Base-by-base conservation (phyloP, 1,140 invertebrate species). In the Chrysomallon squamiferum region DNA sequence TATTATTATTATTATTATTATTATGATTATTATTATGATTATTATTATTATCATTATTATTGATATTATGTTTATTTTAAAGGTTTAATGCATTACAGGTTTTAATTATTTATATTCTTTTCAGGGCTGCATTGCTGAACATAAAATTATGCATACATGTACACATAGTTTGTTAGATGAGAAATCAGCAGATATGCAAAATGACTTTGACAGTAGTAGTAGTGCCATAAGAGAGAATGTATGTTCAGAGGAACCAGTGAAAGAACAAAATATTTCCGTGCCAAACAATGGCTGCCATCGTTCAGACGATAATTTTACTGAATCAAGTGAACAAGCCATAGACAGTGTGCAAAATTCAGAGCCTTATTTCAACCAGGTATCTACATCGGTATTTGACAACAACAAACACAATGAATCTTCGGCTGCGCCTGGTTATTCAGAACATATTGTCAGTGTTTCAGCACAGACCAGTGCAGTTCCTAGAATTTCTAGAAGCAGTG, bases 51-150 rank as follows among this genome's bases (percentile, higher is more conserved):
- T n/a, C n/a, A n/a, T n/a, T n/a, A n/a, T n/a, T n/a, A n/a, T n/a
- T n/a, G n/a, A n/a, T n/a, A n/a, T n/a, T n/a, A n/a, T n/a, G n/a
- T n/a, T n/a, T n/a, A n/a, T n/a, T n/a, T n/a, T n/a, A n/a, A n/a
- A n/a, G n/a, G n/a, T n/a, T n/a, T n/a, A n/a, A n/a, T n/a, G n/a
- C n/a, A n/a, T n/a, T n/a, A n/a, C n/a, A n/a, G n/a, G n/a, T 15
- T 43, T 57, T 50, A 6, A 33, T 32, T 59, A 43, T 71, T 47
- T 62, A 2, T 47, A 15, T 68, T 68, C 29, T 22, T 69, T 71
- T 2, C 59, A 80, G 78, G 78, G 78, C 15, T 80, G 78, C 59
- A 78, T 78, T 18, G 78, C 73, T 3, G 78, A 80, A 49, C 78
- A 80, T 63, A 68, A 66, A 18, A 70, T 78, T 27, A 66, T 72